phyloP scores from a whole-genome alignment of 1,140 invertebrate genomes.

The Scaptomyza hsui region DNA sequence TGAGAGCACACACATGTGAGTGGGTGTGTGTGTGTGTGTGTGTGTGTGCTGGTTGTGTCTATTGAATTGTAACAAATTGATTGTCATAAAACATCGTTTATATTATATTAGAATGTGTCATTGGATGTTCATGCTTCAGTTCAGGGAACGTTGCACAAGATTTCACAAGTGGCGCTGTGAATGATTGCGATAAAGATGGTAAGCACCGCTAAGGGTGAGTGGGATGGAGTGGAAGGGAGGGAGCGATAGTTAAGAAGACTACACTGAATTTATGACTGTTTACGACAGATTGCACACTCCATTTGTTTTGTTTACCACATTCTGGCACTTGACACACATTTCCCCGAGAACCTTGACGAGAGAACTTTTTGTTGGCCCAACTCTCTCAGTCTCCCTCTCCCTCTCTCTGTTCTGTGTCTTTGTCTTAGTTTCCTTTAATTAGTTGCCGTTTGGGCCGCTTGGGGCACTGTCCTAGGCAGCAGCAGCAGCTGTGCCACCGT shows the following conservation, averaged over 20 bases:
- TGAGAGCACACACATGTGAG: slow-evolving; percentile 58
- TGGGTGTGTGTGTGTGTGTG: not conserved
- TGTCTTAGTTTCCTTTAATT: slow-evolving; percentile 36
- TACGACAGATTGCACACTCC: slow-evolving; percentile 81
- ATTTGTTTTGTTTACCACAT: slow-evolving; percentile 80
- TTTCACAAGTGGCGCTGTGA: slow-evolving; percentile 78
- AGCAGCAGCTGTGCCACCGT: slow-evolving; percentile 47
- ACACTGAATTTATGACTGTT: slow-evolving; percentile 77
- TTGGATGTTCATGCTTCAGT: slow-evolving; percentile 74
- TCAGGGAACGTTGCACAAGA: slow-evolving; percentile 41
- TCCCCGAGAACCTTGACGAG: slow-evolving; percentile 43
- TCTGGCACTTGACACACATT: slow-evolving; percentile 73
- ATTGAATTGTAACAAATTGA: slow-evolving; percentile 83
- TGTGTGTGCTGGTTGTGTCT: slow-evolving; percentile 54
- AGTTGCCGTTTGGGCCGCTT: slow-evolving; percentile 40
- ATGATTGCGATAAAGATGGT: slow-evolving; percentile 75
- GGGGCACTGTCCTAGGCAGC: slow-evolving; percentile 38
- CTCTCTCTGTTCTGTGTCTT: not conserved
- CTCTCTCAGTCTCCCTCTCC: not conserved
- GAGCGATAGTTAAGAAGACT: slow-evolving; percentile 13
- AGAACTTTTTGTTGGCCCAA: slow-evolving; percentile 36
- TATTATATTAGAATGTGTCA: slow-evolving; percentile 82
- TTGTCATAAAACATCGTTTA: slow-evolving; percentile 83
- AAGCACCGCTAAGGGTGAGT: slow-evolving; percentile 5
- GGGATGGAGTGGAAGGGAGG: not conserved